Evolutionary conservation across 2,888 invertebrate genomes (phyloP).

Genomic region (Drosophila niveifrons): DNA sequence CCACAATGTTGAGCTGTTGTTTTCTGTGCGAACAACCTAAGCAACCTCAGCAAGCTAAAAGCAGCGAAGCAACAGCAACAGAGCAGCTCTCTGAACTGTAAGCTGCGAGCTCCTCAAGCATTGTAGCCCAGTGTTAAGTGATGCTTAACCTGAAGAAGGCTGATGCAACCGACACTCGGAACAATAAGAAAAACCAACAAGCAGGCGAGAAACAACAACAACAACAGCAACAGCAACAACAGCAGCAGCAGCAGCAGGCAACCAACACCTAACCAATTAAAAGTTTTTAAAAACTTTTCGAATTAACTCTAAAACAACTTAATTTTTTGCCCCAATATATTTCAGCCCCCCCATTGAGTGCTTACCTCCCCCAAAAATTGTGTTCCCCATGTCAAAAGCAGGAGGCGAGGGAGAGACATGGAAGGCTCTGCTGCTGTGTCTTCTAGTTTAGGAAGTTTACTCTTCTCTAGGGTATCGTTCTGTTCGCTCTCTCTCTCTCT

Average conservation of each 20-base stretch:
- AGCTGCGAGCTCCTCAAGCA: slow-evolving; percentile 16
- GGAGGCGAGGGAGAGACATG: neutral
- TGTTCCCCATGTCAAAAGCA: slow-evolving; percentile 28
- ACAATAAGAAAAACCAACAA: slow-evolving; percentile 40
- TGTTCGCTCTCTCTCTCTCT: neutral
- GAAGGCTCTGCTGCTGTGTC: slow-evolving; percentile 13
- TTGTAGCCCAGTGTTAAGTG: slow-evolving; percentile 40
- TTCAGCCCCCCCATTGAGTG: slow-evolving; percentile 40
- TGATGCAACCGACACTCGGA: slow-evolving; percentile 35
- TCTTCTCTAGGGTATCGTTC: slow-evolving; percentile 11
- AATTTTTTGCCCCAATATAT: slow-evolving; percentile 54
- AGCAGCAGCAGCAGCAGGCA: slow-evolving; percentile 28
- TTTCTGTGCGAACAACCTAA: too few relatives aligned
- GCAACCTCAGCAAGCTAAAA: neutral
- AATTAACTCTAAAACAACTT: slow-evolving; percentile 71
- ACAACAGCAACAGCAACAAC: slow-evolving; percentile 25
- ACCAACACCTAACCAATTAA: slow-evolving; percentile 70
- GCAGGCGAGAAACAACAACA: slow-evolving; percentile 16
- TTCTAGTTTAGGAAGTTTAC: slow-evolving; percentile 32
- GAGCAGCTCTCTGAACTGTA: slow-evolving; percentile 22
- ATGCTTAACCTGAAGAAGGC: slow-evolving; percentile 41
- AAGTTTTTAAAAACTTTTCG: slow-evolving; percentile 68
- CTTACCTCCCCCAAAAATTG: slow-evolving; percentile 32
- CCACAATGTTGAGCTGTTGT: too few relatives aligned
- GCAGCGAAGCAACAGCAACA: neutral